Evolutionary conservation across 2,113 vertebrate genomes (phyloP).

Genomic region (Entosphenus tridentatus): DNA sequence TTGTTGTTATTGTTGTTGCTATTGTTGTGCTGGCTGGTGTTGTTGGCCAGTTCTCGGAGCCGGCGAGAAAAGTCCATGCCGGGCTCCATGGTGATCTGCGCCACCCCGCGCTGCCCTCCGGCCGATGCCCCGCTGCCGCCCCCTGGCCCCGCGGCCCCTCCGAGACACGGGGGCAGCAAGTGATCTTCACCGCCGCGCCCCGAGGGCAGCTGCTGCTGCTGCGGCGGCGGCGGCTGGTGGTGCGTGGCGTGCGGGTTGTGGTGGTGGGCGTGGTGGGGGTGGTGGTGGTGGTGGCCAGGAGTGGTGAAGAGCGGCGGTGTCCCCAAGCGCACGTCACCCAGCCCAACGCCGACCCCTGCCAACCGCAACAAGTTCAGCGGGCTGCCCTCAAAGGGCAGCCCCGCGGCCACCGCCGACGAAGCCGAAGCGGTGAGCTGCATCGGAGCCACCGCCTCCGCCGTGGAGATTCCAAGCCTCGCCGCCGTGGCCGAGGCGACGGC

Average conservation of each 20-base stretch:
- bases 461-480: too few relatives aligned
- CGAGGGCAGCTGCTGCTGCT: neutral
- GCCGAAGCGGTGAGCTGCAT: too few relatives aligned
- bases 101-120: too few relatives aligned
- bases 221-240: neutral
- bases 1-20: neutral
- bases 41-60: constrained; percentile 3
- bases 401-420: neutral
- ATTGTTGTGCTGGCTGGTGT: constrained; percentile 3
- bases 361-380: neutral
- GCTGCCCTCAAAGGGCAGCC: neutral
- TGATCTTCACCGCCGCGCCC: neutral
- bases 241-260: neutral
- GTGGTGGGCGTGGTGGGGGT: neutral
- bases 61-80: constrained; percentile 5
- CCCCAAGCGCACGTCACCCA: too few relatives aligned
- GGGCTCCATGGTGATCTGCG: neutral
- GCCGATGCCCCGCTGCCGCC: too few relatives aligned
- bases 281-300: neutral
- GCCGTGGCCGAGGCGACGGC: too few relatives aligned
- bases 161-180: neutral
- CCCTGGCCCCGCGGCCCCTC: too few relatives aligned
- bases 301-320: neutral
- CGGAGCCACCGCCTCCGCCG: too few relatives aligned
- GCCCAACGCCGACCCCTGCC: neutral